Conservation (phyloP, 2,797 vertebrate species). For the Hoplostethus mediterraneus region DNA sequence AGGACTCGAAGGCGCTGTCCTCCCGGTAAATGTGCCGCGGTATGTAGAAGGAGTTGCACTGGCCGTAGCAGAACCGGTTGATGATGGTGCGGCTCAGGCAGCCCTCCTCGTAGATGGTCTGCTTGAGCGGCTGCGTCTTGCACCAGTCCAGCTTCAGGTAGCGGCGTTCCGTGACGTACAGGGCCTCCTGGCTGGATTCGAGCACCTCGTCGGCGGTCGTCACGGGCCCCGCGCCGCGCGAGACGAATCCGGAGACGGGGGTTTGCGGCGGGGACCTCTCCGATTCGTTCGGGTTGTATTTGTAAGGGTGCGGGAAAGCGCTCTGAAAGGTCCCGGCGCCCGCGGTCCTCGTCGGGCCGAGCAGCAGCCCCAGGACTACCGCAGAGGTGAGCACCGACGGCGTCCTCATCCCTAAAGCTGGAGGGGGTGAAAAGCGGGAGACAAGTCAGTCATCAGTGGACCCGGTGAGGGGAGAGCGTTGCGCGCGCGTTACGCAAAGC, state of each 20-base stretch:
- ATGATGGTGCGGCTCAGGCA: slow-evolving; percentile 94
- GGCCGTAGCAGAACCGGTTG: slow-evolving; percentile 97
- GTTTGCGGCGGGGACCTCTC: slow-evolving; percentile 82
- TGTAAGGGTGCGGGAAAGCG: slow-evolving; percentile 90
- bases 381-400: slow-evolving; percentile 55
- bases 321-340: slow-evolving; percentile 87
- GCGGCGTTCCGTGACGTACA: slow-evolving; percentile 95
- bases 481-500: slow-evolving; percentile 38
- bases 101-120: slow-evolving; percentile 94
- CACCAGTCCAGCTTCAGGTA: slow-evolving; percentile 97
- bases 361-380: slow-evolving; percentile 83
- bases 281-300: slow-evolving; percentile 90
- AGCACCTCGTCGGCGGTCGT: slow-evolving; percentile 90
- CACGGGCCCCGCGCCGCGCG: slow-evolving; percentile 81
- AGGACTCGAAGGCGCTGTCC: slow-evolving; percentile 93
- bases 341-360: slow-evolving; percentile 75
- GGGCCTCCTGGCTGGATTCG: slow-evolving; percentile 95
- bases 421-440: background rate
- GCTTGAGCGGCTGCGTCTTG: slow-evolving; percentile 96
- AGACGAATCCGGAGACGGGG: slow-evolving; percentile 80
- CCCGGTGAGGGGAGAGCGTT: background rate
- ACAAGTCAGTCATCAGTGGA: background rate
- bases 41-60: slow-evolving; percentile 99
- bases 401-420: slow-evolving; percentile 58
- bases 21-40: slow-evolving; percentile 92